Conservation (phyloP, 1,140 invertebrate genomes). For the Lasaia peninsularis region DNA sequence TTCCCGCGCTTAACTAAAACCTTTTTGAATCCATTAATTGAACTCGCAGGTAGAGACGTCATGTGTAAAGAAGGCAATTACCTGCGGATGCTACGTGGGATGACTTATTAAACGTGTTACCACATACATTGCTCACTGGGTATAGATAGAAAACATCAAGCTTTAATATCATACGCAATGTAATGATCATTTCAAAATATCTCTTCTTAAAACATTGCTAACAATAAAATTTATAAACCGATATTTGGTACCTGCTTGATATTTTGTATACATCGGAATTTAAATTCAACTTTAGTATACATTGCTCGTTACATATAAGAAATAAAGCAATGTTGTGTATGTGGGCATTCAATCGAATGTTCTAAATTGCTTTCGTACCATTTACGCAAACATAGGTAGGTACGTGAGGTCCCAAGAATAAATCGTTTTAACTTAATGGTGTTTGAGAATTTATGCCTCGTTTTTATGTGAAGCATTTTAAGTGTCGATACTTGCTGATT, state of each 20-base stretch:
- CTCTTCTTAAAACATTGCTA: neutral
- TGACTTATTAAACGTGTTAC: slow-evolving; percentile 39
- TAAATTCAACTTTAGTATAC: slow-evolving; percentile 4
- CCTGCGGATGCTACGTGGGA: no score
- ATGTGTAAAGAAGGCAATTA: slow-evolving; percentile 72
- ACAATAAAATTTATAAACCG: neutral
- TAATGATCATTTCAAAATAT: neutral
- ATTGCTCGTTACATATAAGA: slow-evolving; percentile 3
- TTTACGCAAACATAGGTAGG: slow-evolving; percentile 56
- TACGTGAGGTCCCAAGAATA: slow-evolving; percentile 48
- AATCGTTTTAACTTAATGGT: slow-evolving; percentile 64
- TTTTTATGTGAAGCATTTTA: slow-evolving; percentile 4
- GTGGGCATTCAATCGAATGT: slow-evolving; percentile 1
- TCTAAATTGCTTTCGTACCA: slow-evolving; percentile 23
- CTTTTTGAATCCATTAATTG: slow-evolving; percentile 8
- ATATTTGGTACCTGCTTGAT: slow-evolving; percentile 28
- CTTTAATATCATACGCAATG: neutral
- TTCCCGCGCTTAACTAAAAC: slow-evolving; percentile 1
- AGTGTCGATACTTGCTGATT: neutral
- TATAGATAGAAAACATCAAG: neutral
- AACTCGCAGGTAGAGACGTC: slow-evolving; percentile 58
- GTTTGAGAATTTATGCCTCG: slow-evolving; percentile 55
- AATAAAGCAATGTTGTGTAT: neutral
- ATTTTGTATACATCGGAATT: neutral
- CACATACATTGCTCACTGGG: neutral